phyloP scores from a whole-genome alignment of 2,888 invertebrate species.

The Drosophila demipolita region DNA sequence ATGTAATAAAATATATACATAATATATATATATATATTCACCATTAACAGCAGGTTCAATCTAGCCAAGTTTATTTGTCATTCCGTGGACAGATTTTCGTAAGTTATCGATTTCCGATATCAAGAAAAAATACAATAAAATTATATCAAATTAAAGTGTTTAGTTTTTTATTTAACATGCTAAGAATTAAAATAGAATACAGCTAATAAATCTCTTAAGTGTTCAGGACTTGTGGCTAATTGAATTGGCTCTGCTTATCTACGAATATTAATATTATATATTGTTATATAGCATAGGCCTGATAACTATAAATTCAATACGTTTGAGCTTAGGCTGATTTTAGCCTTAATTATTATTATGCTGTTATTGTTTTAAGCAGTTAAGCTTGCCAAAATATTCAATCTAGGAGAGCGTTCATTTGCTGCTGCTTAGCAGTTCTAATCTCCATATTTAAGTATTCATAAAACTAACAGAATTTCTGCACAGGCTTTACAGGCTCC shows the following conservation, averaged over 20 bases:
- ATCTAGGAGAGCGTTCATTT: neutral
- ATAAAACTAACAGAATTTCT: slow-evolving; percentile 40
- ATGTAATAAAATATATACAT: too few relatives aligned
- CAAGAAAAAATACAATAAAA: too few relatives aligned
- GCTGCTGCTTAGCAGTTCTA: slow-evolving; percentile 14
- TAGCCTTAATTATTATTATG: neutral
- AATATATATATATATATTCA: too few relatives aligned
- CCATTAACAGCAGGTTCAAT: too few relatives aligned
- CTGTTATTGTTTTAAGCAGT: neutral
- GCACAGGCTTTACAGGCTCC: neutral
- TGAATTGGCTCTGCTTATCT: neutral
- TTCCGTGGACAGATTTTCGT: too few relatives aligned
- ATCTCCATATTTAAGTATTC: slow-evolving; percentile 25
- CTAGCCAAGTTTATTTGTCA: too few relatives aligned
- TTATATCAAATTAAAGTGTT: too few relatives aligned
- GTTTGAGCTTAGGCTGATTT: neutral
- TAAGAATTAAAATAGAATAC: neutral
- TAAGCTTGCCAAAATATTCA: neutral
- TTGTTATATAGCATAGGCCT: too few relatives aligned
- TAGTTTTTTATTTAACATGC: too few relatives aligned
- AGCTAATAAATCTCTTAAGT: neutral
- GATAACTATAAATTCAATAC: neutral
- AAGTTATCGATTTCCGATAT: too few relatives aligned
- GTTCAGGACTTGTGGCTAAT: neutral
- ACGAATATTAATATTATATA: neutral